These are phyloP conservation scores for Odiellus spinosus DNA, from an alignment of 2,888 invertebrate species.

Conservation along the genomic window DNA sequence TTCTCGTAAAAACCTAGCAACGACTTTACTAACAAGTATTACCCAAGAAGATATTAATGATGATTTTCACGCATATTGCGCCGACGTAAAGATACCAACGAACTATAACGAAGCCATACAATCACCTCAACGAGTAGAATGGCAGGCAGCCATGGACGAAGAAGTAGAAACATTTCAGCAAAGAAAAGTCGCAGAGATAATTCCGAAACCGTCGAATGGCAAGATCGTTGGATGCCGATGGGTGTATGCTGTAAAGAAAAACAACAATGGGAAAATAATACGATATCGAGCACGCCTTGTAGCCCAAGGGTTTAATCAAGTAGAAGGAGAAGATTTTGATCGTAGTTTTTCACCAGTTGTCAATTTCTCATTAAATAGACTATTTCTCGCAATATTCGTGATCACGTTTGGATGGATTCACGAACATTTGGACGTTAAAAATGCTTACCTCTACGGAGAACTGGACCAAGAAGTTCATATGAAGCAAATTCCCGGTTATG, in stretches of 20 bases:
- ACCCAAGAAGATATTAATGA: no score
- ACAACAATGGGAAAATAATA: not conserved
- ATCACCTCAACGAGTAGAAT: not conserved
- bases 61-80: no score
- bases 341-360: not conserved
- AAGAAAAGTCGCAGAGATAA: not conserved
- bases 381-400: slow-evolving; percentile 1
- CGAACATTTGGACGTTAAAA: slow-evolving; percentile 2
- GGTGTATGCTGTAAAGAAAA: not conserved
- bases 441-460: slow-evolving; percentile 4
- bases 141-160: not conserved
- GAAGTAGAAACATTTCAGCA: not conserved
- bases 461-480: slow-evolving; percentile 2
- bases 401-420: slow-evolving; percentile 1
- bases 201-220: not conserved
- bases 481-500: slow-evolving; percentile 1
- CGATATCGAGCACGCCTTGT: slow-evolving; percentile 2
- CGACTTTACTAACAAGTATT: no score
- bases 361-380: slow-evolving; percentile 1
- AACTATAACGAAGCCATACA: not conserved
- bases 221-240: not conserved
- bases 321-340: not conserved
- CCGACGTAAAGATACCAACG: not conserved
- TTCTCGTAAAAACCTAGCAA: no score
- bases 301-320: slow-evolving; percentile 1